These are phyloP conservation scores for Morpho deidamia DNA, from an alignment of 2,888 invertebrate species.

Conservation along the genomic window DNA sequence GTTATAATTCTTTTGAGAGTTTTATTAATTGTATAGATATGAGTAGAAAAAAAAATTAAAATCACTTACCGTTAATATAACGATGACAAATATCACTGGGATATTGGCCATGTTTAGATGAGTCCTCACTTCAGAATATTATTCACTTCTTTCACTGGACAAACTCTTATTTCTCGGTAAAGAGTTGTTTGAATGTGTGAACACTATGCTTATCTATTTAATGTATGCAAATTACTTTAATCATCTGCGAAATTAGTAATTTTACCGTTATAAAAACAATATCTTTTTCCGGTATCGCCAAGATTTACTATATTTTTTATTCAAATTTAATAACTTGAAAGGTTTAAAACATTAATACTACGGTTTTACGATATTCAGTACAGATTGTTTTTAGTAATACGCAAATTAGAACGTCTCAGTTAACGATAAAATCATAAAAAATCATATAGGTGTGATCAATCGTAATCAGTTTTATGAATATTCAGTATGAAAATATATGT, in stretches of 20 bases:
- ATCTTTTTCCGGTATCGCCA: background rate
- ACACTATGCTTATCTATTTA: constrained; percentile 3
- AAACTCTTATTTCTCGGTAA: constrained; percentile 56
- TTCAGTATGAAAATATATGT: no score
- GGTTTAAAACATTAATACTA: no score
- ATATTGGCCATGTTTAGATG: constrained; percentile 45
- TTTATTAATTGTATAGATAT: no score
- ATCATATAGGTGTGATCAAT: no score
- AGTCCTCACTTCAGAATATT: constrained; percentile 27
- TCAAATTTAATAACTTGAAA: no score
- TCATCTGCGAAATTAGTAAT: constrained; percentile 24
- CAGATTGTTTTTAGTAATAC: background rate
- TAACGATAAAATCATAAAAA: no score
- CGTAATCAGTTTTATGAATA: no score
- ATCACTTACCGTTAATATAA: constrained; percentile 48
- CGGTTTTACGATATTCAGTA: background rate
- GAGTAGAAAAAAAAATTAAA: background rate
- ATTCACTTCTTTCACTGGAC: constrained; percentile 52
- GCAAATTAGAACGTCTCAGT: no score
- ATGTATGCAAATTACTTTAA: constrained; percentile 15
- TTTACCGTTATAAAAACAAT: background rate
- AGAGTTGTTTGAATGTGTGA: constrained; percentile 39
- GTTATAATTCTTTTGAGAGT: no score
- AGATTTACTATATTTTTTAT: background rate
- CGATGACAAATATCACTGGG: constrained; percentile 32